A percentile compares a stretch with the other conserved stretches of the same genome.
Evolutionary conservation across 2,797 vertebrate species (phyloP).

Genomic region (Podargus strigoides): DNA sequence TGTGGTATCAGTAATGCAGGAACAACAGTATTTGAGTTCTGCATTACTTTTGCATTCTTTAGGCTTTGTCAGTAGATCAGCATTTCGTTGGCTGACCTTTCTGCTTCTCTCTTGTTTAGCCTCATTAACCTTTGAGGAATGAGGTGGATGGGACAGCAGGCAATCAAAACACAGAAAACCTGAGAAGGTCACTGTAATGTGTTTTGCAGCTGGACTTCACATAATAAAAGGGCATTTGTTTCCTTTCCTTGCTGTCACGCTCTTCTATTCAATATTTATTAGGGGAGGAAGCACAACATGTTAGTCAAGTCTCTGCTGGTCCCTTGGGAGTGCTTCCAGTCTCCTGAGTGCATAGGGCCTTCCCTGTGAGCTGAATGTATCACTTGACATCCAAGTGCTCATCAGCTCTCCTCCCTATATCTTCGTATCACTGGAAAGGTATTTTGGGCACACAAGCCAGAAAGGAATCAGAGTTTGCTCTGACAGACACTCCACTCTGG

Average conservation of each 20-base stretch:
- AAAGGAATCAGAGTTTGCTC: neutral
- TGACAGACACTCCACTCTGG: neutral
- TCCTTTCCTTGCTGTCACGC: neutral
- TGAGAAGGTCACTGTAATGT: neutral
- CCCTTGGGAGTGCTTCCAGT: neutral
- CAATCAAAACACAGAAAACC: neutral
- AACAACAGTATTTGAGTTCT: neutral
- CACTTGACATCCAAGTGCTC: neutral
- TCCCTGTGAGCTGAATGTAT: neutral
- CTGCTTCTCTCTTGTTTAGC: slow-evolving; percentile 3
- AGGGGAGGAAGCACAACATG: neutral
- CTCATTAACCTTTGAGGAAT: slow-evolving; percentile 59
- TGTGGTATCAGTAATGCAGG: neutral
- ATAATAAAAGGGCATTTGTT: neutral
- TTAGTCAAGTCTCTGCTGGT: neutral
- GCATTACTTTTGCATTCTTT: neutral
- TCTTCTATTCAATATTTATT: neutral
- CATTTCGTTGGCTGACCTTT: slow-evolving; percentile 11
- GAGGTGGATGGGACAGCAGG: neutral
- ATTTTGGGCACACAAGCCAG: neutral
- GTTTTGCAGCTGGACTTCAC: neutral
- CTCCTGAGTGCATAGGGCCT: neutral
- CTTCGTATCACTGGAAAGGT: neutral
- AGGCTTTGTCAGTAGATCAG: neutral
- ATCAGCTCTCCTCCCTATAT: neutral